Base-by-base conservation (phyloP, 2,797 vertebrate species). In the Xyrichtys novacula region DNA sequence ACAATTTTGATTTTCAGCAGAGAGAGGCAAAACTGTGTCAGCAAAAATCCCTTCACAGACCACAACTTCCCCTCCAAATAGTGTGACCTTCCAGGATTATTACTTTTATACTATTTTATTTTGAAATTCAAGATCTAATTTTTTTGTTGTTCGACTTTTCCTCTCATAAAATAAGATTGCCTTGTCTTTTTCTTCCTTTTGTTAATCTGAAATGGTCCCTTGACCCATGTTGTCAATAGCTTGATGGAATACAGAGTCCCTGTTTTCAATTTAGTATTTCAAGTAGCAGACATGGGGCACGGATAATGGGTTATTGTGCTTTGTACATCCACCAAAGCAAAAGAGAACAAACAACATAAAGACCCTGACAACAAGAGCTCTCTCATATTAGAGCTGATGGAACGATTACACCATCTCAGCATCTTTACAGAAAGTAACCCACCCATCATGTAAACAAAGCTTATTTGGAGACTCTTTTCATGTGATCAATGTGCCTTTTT, bases 401-500 rank as follows among this genome's bases (percentile, higher is more conserved):
- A 61, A 48, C 48, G 31, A 74, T 42, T 16, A 32, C 31, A 53
- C 19, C 34, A 46, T 76, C 7, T 26, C 19, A 20, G 59, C 50
- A 48, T 44, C 36, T 2, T n/a, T 53, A 15, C 29, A 53, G 19
- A 62, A 44, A 44, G n/a, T 52, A 62, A 49, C 28, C 40, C 19
- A 25, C 20, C 36, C 20, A 23, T 52, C 15, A 38, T 74, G 40
- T 66, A 76, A 71, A 78, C 44, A 59, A 7, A 9, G 22, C 43
- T 67, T 43, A 49, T 49, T 20, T 29, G 2, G 40, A 17, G 20
- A n/a, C 44, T 14, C 3, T 3, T 50, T 14, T 16, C 2, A 14
- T 54, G 53, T 55, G n/a, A 57, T 64, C 40, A 19, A 40, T 84
- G 68, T 84, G 71, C 80, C 85, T 79, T 59, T 29, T 83, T 14